A percentile compares a stretch with the other conserved stretches of the same genome.
phyloP scores from a whole-genome alignment of 2,113 vertebrate genomes.

The Gymnorhina tibicen region DNA sequence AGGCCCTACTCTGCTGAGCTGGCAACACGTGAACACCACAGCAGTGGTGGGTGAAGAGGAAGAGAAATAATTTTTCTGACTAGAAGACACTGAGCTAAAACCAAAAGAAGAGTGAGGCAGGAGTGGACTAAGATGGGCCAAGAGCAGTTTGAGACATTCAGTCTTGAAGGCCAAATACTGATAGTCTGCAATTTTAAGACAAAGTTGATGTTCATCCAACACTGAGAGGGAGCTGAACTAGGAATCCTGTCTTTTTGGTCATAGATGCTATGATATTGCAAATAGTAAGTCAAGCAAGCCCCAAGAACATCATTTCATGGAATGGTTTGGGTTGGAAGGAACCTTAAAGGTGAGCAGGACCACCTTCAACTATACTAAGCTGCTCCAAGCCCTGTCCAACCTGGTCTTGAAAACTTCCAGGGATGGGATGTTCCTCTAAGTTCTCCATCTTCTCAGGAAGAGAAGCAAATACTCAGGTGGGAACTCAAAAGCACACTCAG shows the following conservation, averaged over 20 bases:
- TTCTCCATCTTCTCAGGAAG: background rate
- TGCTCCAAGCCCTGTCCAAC: background rate
- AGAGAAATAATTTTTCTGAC: background rate
- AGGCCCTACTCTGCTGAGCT: background rate
- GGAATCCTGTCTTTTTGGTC: background rate
- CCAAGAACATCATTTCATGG: background rate
- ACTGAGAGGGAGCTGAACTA: background rate
- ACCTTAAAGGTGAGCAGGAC: background rate
- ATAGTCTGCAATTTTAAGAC: background rate
- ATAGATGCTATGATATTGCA: background rate
- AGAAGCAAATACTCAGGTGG: background rate
- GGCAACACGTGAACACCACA: background rate
- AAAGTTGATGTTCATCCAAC: background rate
- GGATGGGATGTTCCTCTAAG: background rate
- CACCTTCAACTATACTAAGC: background rate
- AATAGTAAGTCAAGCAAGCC: background rate
- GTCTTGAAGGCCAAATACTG: background rate
- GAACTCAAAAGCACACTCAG: background rate
- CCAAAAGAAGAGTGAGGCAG: background rate
- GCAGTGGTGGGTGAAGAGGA: background rate
- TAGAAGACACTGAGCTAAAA: background rate
- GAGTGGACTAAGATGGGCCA: background rate
- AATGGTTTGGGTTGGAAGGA: background rate
- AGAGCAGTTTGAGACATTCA: background rate
- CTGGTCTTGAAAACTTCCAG: background rate